These are phyloP conservation scores for Bos javanicus DNA, from an alignment of 2,113 vertebrate genomes.

Conservation along the genomic window DNA sequence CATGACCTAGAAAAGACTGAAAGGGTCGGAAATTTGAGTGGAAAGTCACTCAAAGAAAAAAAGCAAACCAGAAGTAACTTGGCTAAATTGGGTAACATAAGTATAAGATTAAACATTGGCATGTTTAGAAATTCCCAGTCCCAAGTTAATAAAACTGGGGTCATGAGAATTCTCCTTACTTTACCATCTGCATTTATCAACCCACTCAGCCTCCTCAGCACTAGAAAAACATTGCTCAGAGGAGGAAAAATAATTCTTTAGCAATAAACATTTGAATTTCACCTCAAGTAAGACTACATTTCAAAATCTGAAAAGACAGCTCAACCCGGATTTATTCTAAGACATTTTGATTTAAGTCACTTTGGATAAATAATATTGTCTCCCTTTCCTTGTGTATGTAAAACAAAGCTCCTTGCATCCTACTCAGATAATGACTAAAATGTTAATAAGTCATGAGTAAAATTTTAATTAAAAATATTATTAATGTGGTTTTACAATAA, in stretches of 20 bases:
- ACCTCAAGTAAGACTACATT: neutral
- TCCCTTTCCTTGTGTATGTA: neutral
- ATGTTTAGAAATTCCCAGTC: constrained; percentile 45
- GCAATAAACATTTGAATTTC: neutral
- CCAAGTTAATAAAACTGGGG: constrained; percentile 40
- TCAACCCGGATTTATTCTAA: neutral
- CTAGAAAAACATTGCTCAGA: neutral
- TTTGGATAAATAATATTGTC: neutral
- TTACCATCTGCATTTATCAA: neutral
- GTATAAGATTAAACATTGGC: constrained; percentile 33
- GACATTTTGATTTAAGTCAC: neutral
- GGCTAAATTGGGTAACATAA: constrained; percentile 42
- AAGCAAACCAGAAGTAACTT: constrained; percentile 16
- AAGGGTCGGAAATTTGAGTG: neutral
- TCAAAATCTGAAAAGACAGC: neutral
- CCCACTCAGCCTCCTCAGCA: neutral
- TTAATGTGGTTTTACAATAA: neutral
- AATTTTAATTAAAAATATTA: neutral
- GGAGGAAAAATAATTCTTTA: neutral
- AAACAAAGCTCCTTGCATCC: neutral
- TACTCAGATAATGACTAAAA: neutral
- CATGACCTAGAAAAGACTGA: constrained; percentile 6
- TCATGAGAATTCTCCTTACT: constrained; percentile 57
- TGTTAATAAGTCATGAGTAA: neutral
- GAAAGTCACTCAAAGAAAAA: constrained; percentile 39